Percentiles rank a stretch among this genome's conserved stretches.
phyloP scores from a whole-genome alignment of 2,113 vertebrate genomes.

The Apodemus sylvaticus region DNA sequence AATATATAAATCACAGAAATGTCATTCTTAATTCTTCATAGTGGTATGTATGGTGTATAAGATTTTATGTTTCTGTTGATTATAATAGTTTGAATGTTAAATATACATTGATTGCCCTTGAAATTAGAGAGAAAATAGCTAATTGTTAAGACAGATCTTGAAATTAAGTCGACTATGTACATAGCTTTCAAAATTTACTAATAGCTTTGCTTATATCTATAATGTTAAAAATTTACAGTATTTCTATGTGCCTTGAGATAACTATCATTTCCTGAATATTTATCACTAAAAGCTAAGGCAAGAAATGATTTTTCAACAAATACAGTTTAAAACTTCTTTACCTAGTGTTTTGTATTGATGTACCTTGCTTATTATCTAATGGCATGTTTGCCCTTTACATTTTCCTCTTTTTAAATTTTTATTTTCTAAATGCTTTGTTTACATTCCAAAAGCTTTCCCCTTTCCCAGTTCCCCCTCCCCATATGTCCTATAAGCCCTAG shows the following conservation, averaged over 20 bases:
- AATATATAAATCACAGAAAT: constrained; percentile 23
- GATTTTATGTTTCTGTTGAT: background rate
- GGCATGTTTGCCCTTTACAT: background rate
- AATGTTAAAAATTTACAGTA: background rate
- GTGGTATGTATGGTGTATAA: background rate
- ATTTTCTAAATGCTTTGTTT: too few relatives aligned
- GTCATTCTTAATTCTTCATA: background rate
- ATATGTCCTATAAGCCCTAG: too few relatives aligned
- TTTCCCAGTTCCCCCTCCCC: too few relatives aligned
- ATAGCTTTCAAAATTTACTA: background rate
- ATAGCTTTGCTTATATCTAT: background rate
- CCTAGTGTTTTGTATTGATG: background rate
- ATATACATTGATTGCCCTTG: background rate
- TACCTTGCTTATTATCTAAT: background rate
- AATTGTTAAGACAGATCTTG: background rate
- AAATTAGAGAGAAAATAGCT: background rate
- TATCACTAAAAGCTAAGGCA: background rate
- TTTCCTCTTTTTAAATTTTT: too few relatives aligned
- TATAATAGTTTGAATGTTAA: background rate
- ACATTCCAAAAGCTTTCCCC: too few relatives aligned
- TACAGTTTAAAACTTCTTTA: constrained; percentile 4
- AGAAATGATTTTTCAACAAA: constrained; percentile 23
- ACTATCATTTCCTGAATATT: background rate
- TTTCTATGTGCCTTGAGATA: background rate
- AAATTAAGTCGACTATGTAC: background rate